phyloP scores from a whole-genome alignment of 2,113 vertebrate genomes.

The Passerina amoena region DNA sequence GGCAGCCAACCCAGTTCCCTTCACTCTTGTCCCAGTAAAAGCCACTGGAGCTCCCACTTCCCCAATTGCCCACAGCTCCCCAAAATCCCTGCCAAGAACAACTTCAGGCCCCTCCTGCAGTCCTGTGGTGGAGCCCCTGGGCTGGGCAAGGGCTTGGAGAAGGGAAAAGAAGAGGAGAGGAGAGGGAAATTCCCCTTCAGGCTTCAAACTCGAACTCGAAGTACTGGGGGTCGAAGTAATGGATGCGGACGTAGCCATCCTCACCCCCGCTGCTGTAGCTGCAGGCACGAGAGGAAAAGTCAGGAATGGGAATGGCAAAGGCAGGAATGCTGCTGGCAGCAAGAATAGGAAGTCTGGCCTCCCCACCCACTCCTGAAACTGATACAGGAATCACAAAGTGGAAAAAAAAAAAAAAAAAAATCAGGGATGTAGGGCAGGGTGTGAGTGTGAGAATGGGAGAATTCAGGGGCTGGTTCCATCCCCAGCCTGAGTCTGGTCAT shows the following conservation, averaged over 20 bases:
- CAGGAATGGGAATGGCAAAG: neutral
- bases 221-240: slow-evolving; percentile 96
- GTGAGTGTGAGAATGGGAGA: no score
- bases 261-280: slow-evolving; percentile 98
- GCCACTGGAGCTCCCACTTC: neutral
- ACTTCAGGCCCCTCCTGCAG: neutral
- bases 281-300: neutral
- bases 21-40: neutral
- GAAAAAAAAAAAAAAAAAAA: rapidly evolving
- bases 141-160: neutral
- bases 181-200: slow-evolving; percentile 50
- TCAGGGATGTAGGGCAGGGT: no score
- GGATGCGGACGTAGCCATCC: slow-evolving; percentile 95
- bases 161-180: neutral
- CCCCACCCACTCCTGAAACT: neutral
- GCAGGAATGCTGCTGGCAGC: neutral
- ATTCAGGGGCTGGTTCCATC: neutral
- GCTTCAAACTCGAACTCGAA: slow-evolving; percentile 97
- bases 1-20: neutral
- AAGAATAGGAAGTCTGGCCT: rapidly evolving
- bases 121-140: neutral
- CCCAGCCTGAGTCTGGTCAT: rapidly evolving
- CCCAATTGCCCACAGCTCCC: neutral
- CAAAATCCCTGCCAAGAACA: neutral
- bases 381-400: neutral